Conservation (phyloP, 2,888 invertebrate genomes). For the Callinectes sapidus region DNA sequence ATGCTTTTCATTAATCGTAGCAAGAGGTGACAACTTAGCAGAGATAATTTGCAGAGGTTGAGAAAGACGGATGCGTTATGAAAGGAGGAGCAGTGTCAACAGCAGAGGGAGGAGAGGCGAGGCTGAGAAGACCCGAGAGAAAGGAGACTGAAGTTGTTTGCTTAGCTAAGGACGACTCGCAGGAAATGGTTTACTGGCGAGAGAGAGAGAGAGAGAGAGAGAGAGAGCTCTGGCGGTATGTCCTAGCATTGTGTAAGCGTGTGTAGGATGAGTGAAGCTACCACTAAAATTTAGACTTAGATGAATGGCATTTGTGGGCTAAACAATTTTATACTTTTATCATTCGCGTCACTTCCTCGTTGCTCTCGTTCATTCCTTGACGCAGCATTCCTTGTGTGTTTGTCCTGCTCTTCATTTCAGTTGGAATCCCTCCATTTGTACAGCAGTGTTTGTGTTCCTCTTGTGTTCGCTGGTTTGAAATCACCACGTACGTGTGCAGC, state of each 20-base stretch:
- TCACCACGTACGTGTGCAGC: too few species aligned
- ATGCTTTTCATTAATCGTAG: too few species aligned
- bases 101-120: neutral
- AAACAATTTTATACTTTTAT: too few species aligned
- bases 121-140: neutral
- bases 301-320: too few species aligned
- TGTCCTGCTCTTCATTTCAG: too few species aligned
- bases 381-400: neutral
- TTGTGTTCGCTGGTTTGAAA: neutral
- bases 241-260: too few species aligned
- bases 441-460: constrained; percentile 3
- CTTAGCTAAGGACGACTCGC: too few species aligned
- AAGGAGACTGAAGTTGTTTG: neutral
- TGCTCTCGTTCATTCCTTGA: neutral
- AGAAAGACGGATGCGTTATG: neutral
- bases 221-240: neutral
- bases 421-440: neutral
- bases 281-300: too few species aligned
- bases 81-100: neutral
- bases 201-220: neutral
- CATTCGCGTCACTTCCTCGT: neutral
- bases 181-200: too few species aligned
- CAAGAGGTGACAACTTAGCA: too few species aligned
- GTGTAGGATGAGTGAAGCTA: too few species aligned
- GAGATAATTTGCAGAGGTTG: neutral